These are phyloP conservation scores for Aphrophora alni DNA, from an alignment of 2,888 invertebrate species.

Conservation along the genomic window DNA sequence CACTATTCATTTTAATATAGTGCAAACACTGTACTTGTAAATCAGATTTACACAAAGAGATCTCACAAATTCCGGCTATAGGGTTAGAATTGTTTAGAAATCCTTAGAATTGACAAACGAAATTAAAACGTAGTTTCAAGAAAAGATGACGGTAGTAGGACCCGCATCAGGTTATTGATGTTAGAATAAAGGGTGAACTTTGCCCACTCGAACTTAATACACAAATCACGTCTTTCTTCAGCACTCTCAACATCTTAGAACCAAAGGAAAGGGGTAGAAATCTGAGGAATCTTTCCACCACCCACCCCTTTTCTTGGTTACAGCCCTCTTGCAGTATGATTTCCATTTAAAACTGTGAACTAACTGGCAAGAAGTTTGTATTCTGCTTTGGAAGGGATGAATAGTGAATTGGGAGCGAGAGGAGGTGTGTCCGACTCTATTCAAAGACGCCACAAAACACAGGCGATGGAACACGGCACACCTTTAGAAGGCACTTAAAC, in stretches of 20 bases:
- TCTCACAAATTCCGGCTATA: background rate
- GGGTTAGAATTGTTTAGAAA: background rate
- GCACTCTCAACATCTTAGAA: background rate
- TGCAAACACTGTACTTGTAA: too few relatives aligned
- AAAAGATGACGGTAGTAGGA: background rate
- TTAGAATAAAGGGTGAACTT: background rate
- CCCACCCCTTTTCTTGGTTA: background rate
- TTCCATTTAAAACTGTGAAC: slow-evolving; percentile 32
- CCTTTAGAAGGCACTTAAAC: background rate
- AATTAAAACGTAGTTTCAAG: background rate
- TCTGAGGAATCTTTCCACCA: slow-evolving; percentile 19
- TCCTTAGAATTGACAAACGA: background rate
- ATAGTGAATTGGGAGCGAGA: background rate
- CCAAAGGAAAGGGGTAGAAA: slow-evolving; percentile 1
- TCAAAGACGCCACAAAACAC: slow-evolving; percentile 1
- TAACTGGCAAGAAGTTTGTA: background rate
- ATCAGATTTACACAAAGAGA: background rate
- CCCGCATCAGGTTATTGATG: background rate
- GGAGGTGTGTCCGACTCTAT: background rate
- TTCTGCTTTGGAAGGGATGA: slow-evolving; percentile 2
- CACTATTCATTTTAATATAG: too few relatives aligned
- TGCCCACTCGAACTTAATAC: slow-evolving; percentile 1
- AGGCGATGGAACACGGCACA: background rate
- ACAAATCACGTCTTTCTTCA: slow-evolving; percentile 4
- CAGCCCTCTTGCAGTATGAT: slow-evolving; percentile 21